A percentile compares a stretch with the other conserved stretches of the same genome.
These are phyloP conservation scores for Alectoris magna DNA, from an alignment of 2,797 vertebrate genomes.

Conservation along the genomic window DNA sequence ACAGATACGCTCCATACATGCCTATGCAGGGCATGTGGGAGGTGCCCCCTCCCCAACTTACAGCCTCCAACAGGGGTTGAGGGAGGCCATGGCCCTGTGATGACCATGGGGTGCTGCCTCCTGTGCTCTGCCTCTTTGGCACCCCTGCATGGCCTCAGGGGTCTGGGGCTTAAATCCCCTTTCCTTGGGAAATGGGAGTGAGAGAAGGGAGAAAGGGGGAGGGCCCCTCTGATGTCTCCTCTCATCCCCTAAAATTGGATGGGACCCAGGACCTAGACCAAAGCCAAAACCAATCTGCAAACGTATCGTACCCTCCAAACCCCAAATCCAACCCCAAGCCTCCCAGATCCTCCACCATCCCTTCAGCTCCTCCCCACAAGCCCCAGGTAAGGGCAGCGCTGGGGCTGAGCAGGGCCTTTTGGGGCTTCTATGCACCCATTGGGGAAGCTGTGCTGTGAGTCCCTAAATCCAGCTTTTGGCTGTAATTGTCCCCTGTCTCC, in stretches of 20 bases:
- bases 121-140: not conserved
- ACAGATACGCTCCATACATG: fast-evolving
- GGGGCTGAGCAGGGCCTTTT: fast-evolving
- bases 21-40: fast-evolving
- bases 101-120: fast-evolving
- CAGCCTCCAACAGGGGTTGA: fast-evolving
- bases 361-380: not conserved
- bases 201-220: not conserved
- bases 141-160: no score
- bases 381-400: not conserved
- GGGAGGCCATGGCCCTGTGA: fast-evolving
- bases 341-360: not conserved
- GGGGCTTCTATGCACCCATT: not conserved
- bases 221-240: not conserved
- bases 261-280: not conserved
- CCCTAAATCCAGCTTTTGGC: not conserved
- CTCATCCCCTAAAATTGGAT: not conserved
- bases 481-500: not conserved
- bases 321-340: not conserved
- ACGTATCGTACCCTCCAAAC: not conserved
- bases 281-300: not conserved
- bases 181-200: not conserved
- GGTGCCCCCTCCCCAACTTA: no score
- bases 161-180: not conserved
- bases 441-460: not conserved